phyloP scores from a whole-genome alignment of 2,888 invertebrate species.

The Eudemis profundana region DNA sequence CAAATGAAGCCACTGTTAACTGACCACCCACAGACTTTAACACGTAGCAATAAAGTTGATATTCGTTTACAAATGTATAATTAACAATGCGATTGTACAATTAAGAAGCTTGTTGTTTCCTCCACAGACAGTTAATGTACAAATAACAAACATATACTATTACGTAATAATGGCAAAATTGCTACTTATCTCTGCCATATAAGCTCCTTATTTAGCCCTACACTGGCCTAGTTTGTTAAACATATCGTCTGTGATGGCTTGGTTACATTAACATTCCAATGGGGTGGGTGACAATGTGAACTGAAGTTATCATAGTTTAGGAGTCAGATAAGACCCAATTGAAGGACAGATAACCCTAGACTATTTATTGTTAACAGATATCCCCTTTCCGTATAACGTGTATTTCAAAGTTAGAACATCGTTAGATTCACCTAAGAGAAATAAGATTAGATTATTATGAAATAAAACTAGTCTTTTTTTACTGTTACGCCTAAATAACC shows the following conservation, averaged over 20 bases:
- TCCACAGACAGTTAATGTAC: background rate
- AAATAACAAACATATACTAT: background rate
- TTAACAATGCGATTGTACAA: no score
- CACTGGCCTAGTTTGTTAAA: constrained; percentile 25
- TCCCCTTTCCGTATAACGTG: no score
- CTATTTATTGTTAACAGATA: constrained; percentile 23
- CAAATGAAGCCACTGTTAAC: no score
- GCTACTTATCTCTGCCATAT: constrained; percentile 20
- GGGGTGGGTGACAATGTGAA: constrained; percentile 28
- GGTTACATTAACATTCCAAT: constrained; percentile 34
- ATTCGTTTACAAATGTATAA: no score
- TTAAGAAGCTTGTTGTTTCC: no score
- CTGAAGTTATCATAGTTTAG: constrained; percentile 33
- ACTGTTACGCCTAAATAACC: no score
- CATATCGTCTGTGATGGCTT: constrained; percentile 16
- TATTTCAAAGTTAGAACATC: no score
- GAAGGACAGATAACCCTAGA: constrained; percentile 29
- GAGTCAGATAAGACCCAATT: constrained; percentile 26
- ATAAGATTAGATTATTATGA: no score
- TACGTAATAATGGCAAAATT: background rate
- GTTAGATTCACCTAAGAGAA: no score
- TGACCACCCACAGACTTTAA: no score
- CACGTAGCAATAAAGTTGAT: no score
- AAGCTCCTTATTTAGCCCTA: constrained; percentile 24
- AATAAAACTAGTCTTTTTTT: no score